Evolutionary conservation across 2,113 vertebrate species (phyloP), one percentile per base, ranked within the genome.

Genomic region (Oostethus manadensis): DNA sequence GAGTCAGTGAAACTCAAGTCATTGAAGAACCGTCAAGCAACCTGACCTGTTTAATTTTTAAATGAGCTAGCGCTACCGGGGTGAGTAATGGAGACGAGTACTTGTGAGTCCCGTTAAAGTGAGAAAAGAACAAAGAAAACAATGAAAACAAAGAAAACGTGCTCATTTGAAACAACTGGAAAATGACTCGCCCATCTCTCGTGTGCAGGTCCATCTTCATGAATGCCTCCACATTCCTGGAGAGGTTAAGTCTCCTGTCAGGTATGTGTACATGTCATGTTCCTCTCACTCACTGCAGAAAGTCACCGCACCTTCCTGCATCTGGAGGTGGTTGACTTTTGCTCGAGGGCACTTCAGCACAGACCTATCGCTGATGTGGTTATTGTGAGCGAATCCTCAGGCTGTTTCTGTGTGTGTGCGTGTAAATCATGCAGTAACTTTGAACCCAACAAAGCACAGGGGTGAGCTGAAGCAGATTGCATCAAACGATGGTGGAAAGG

Each of bases 241-340:
- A 78, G 82, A 83, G 76, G 82, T 63, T 61, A 48, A 56, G 47
- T 72, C 77, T 86, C 82, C 82, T 80, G 73, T 77, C 83, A 84
- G 77, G 74, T 80, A 79, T 66, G 76, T 64, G 57, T 58, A 59
- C 71, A 80, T 73, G 79, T 81, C 74, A 74, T 64, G 70, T 3
- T 6, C 56, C 74, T 60, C 66, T 60, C 68, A 66, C 56, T 73
- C 69, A 57, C 53, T 45, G 53, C 47, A 40, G 51, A 40, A 43
- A 43, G 22, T 73, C 40, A 66, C 40, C 42, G 54, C 35, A 21
- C 48, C 45, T 20, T n/a, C n/a, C 51, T 17, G 45, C 64, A 71
- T 62, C 51, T 66, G 58, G 46, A 65, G 33, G 46, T 14, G 3
- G 5, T 23, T 46, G 33, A 50, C 23, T 56, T 29, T 51, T 51